Evolutionary conservation across 2,113 vertebrate species (phyloP).

Genomic region (Pteronura brasiliensis): DNA sequence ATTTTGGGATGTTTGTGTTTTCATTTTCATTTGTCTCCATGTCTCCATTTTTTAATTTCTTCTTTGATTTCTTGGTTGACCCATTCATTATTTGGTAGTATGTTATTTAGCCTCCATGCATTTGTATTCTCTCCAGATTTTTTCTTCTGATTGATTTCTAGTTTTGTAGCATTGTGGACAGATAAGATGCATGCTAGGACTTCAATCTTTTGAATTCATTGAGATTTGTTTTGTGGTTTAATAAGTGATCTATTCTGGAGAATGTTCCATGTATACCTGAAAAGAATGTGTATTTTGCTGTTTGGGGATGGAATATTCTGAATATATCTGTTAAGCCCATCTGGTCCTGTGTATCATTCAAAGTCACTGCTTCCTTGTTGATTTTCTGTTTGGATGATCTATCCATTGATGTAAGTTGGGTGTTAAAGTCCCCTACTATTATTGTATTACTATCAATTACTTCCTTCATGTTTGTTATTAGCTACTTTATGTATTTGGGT

Average conservation of each 20-base stretch:
- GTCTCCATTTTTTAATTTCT: not conserved
- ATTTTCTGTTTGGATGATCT: too few species aligned
- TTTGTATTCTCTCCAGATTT: not conserved
- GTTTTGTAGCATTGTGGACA: not conserved
- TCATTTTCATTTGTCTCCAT: not conserved
- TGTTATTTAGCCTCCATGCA: not conserved
- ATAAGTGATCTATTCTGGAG: not conserved
- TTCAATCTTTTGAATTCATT: not conserved
- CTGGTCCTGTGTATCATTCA: not conserved
- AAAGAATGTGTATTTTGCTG: not conserved
- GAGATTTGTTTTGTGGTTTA: not conserved
- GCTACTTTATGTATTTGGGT: too few species aligned
- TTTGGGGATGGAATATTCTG: not conserved
- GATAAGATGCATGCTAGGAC: not conserved
- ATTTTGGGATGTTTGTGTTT: not conserved
- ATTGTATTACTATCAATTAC: too few species aligned
- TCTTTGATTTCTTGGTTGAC: not conserved
- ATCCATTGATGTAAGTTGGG: too few species aligned
- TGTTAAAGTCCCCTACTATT: too few species aligned
- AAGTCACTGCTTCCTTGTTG: not conserved
- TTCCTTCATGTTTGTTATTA: too few species aligned
- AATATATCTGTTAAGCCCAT: not conserved
- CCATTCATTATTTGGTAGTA: not conserved
- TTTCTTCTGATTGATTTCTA: not conserved
- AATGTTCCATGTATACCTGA: not conserved